Base-by-base conservation (phyloP, 2,113 vertebrate species). In the Sinocyclocheilus anshuiensis region DNA sequence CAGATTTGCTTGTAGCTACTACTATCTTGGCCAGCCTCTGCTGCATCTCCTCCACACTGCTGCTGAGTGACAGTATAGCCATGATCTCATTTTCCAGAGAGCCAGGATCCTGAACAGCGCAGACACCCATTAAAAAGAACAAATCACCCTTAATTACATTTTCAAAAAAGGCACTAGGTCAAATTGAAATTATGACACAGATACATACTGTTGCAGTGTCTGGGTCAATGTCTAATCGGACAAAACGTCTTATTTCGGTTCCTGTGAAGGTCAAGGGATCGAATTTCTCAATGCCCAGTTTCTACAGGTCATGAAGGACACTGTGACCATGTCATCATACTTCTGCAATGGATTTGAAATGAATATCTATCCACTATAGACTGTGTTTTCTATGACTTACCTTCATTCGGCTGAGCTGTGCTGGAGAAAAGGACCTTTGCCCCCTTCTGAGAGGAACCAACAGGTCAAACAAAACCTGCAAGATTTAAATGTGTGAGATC, bases 51-150 rank as follows among this genome's bases (percentile, higher is more conserved):
- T 95, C 93, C 82, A 95, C 83, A 11, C 95, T 92, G 83, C 90
- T 93, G 71, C 96, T 94, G 36, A 97, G 94, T 0, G 96, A 96
- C 53, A 97, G 88, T 39, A 97, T 93, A 4, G 96, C 96, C 96
- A 96, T 97, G 86, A 97, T 95, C 92, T 97, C 97, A 91, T 95
- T 96, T 86, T 95, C 95, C 89, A 97, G 95, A 0, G 95, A 95
- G 90, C 4, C 50, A 22, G 26, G 20, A 74, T 87, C 84, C 88
- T 87, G 75, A 26, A 82, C 39, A 50, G 57, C 20, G 4, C 12
- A 86, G 29, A 33, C 33, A 71, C 24, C 50, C 42, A 72, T 77
- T 26, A 8, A 67, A 81, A 26, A 3, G 2, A 81, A 48, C 39
- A 26, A 42, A 81, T 45, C 59, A 81, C 33, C 29, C 50, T 69